Evolutionary conservation across 2,797 vertebrate genomes (phyloP).

Genomic region (Sebastes aleutianus): DNA sequence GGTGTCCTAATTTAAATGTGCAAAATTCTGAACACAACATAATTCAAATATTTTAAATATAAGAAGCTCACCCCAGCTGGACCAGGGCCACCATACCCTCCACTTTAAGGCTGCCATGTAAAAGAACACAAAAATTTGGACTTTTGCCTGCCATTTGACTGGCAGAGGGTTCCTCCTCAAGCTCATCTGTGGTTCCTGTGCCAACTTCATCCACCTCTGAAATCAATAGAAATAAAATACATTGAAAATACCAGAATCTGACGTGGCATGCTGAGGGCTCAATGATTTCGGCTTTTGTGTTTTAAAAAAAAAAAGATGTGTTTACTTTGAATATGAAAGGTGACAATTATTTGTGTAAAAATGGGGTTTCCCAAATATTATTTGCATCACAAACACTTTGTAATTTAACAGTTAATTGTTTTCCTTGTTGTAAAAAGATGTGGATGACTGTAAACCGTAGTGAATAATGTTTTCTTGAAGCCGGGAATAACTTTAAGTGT

Average conservation of each 20-base stretch:
- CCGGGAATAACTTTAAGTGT: neutral
- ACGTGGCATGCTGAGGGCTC: neutral
- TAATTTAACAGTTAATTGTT: neutral
- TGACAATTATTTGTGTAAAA: neutral
- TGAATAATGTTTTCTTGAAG: neutral
- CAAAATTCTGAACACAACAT: neutral
- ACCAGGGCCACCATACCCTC: slow-evolving; percentile 99
- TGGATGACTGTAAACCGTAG: neutral
- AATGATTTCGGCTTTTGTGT: neutral
- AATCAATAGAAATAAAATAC: slow-evolving; percentile 16
- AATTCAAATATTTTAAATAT: neutral
- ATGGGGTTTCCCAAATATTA: neutral
- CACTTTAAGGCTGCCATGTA: slow-evolving; percentile 98
- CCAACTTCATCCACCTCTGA: slow-evolving; percentile 96
- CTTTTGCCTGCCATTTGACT: slow-evolving; percentile 98
- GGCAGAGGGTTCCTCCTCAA: slow-evolving; percentile 94
- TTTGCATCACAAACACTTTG: neutral
- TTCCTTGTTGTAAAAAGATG: neutral
- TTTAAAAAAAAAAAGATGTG: neutral
- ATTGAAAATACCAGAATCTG: neutral
- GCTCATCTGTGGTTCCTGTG: slow-evolving; percentile 90
- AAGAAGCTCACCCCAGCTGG: slow-evolving; percentile 88
- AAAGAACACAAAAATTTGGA: slow-evolving; percentile 96
- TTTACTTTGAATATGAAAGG: neutral
- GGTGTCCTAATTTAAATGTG: neutral